phyloP scores from a whole-genome alignment of 2,797 vertebrate species.

The Esox masquinongy region DNA sequence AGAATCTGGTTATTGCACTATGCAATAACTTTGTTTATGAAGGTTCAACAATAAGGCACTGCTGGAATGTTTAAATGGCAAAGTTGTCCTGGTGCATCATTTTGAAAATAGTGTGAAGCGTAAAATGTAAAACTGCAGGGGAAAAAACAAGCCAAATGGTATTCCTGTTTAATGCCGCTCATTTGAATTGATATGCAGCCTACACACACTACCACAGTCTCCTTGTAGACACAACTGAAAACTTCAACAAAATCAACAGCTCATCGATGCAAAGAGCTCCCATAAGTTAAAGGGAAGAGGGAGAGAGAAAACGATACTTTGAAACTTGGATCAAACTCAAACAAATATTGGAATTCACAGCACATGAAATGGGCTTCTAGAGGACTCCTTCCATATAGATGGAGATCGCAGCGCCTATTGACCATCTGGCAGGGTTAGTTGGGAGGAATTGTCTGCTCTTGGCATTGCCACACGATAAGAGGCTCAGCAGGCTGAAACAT shows the following conservation, averaged over 20 bases:
- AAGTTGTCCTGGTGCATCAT: neutral
- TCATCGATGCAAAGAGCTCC: constrained; percentile 3
- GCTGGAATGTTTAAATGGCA: neutral
- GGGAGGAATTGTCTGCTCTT: neutral
- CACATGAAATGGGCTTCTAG: constrained; percentile 6
- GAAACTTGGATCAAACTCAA: constrained; percentile 32
- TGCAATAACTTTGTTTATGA: neutral
- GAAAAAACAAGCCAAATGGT: neutral
- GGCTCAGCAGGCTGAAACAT: neutral
- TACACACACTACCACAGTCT: neutral
- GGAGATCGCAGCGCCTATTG: constrained; percentile 14
- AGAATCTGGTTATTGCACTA: neutral
- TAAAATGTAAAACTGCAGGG: neutral
- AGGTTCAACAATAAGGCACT: neutral
- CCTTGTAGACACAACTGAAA: constrained; percentile 20
- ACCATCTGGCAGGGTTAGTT: constrained; percentile 28
- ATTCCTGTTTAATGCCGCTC: constrained; percentile 2
- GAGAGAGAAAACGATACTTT: constrained; percentile 16
- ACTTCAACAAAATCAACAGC: constrained; percentile 26
- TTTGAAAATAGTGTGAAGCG: neutral
- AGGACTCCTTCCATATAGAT: constrained; percentile 17
- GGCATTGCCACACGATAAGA: constrained; percentile 9
- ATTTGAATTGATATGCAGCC: constrained; percentile 6
- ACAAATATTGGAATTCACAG: constrained; percentile 20
- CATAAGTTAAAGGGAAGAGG: neutral